These are phyloP conservation scores for Clostera curtula DNA, from an alignment of 2,888 invertebrate genomes.

Conservation along the genomic window DNA sequence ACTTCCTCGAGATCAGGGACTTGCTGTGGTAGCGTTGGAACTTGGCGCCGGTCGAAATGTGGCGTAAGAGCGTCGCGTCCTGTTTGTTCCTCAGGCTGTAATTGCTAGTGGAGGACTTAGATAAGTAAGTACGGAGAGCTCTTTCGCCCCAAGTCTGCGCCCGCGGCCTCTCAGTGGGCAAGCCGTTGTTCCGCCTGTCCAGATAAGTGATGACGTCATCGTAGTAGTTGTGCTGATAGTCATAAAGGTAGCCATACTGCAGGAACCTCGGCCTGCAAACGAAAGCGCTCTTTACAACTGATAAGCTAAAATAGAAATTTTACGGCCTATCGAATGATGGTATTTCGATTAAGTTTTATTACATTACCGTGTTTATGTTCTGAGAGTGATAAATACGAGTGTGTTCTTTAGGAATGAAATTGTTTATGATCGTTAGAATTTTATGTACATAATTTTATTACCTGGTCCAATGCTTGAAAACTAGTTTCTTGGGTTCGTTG, in stretches of 20 bases:
- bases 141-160: slow-evolving; percentile 92
- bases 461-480: slow-evolving; percentile 90
- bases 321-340: neutral
- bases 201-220: slow-evolving; percentile 89
- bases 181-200: slow-evolving; percentile 83
- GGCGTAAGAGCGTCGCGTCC: slow-evolving; percentile 75
- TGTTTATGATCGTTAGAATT: neutral
- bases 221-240: slow-evolving; percentile 90
- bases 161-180: slow-evolving; percentile 80
- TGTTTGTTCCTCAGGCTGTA: slow-evolving; percentile 77
- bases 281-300: slow-evolving; percentile 10
- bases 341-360: neutral
- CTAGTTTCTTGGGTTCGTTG: slow-evolving; percentile 78
- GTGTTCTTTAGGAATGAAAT: too few species aligned
- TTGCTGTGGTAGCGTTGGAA: slow-evolving; percentile 85
- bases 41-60: slow-evolving; percentile 78
- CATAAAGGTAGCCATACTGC: slow-evolving; percentile 87
- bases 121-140: slow-evolving; percentile 80
- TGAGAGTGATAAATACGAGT: neutral
- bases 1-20: slow-evolving; percentile 84
- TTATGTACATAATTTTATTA: slow-evolving; percentile 27
- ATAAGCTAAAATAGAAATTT: slow-evolving; percentile 2
- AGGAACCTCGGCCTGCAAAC: slow-evolving; percentile 84
- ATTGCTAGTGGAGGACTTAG: slow-evolving; percentile 82
- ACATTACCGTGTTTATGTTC: neutral